Percentiles rank a stretch among this genome's conserved stretches.
phyloP scores from a whole-genome alignment of 1,140 invertebrate species.

The Oncopodura yosiiana region DNA sequence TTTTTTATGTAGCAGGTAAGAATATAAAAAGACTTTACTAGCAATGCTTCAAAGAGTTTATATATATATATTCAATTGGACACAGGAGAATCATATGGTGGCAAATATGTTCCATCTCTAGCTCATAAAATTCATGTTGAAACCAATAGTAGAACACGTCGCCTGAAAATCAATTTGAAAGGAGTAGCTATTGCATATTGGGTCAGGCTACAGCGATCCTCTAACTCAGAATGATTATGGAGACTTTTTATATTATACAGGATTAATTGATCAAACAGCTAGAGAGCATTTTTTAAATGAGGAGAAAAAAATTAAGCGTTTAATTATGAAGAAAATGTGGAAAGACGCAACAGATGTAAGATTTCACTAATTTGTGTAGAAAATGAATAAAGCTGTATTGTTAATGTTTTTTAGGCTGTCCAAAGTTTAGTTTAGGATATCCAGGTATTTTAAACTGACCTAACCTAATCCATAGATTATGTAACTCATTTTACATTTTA shows the following conservation, averaged over 20 bases:
- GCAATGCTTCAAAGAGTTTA: conserved; percentile 42
- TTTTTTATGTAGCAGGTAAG: not conserved
- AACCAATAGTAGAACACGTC: conserved; percentile 38
- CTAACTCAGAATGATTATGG: conserved; percentile 43
- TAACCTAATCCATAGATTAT: no score
- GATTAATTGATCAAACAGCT: conserved; percentile 41
- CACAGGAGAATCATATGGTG: conserved; percentile 8
- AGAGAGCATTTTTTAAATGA: conserved; percentile 38
- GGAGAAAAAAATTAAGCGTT: conserved; percentile 35
- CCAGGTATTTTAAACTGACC: no score
- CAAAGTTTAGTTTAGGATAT: conserved; percentile 8
- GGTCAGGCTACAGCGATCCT: conserved; percentile 45
- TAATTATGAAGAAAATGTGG: conserved; percentile 39
- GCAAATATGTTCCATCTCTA: conserved; percentile 63
- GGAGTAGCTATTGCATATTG: conserved; percentile 43
- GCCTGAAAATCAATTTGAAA: conserved; percentile 14
- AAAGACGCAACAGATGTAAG: conserved; percentile 35
- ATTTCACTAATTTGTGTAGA: not conserved
- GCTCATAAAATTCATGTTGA: conserved; percentile 62
- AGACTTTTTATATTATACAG: conserved; percentile 43
- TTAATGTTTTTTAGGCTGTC: conserved; percentile 1
- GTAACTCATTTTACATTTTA: conserved; percentile 42
- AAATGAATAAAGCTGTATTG: not conserved
- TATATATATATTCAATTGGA: conserved; percentile 39
- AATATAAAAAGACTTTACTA: conserved; percentile 25